Evolutionary conservation across 1,140 invertebrate genomes (phyloP).

Genomic region (Cherax destructor): DNA sequence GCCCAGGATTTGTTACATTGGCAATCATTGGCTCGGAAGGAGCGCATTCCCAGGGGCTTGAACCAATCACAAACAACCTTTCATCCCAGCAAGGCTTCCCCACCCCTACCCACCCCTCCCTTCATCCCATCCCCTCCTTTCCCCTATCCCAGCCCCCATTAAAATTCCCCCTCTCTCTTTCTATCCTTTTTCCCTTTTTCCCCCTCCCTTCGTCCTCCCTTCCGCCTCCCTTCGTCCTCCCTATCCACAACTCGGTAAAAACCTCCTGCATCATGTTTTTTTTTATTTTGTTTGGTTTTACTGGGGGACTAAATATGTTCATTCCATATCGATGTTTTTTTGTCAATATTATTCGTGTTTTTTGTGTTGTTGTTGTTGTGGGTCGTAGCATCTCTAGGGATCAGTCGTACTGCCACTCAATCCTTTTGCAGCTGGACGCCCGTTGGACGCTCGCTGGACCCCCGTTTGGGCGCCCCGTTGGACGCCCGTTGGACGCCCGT

Average conservation of each 20-base stretch:
- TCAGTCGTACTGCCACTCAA: too few species aligned
- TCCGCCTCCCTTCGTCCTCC: too few species aligned
- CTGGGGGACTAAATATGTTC: constrained; percentile 41
- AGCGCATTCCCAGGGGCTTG: constrained; percentile 58
- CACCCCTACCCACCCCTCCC: neutral
- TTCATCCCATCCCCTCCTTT: neutral
- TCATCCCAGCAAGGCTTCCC: constrained; percentile 56
- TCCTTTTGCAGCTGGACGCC: neutral
- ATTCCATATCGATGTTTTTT: constrained; percentile 47
- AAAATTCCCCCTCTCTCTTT: neutral
- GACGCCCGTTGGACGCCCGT: too few species aligned
- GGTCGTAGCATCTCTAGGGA: too few species aligned
- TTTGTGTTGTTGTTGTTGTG: neutral
- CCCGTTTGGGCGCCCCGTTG: too few species aligned
- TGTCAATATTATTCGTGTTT: neutral
- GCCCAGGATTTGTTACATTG: constrained; percentile 69
- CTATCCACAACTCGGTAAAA: neutral
- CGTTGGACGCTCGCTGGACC: too few species aligned
- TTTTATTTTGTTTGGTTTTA: constrained; percentile 8
- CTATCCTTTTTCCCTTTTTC: too few species aligned
- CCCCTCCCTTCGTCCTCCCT: too few species aligned
- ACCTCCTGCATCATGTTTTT: too few species aligned
- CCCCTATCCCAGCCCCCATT: too few species aligned
- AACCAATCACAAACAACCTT: constrained; percentile 71
- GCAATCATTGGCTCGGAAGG: constrained; percentile 71